Evolutionary conservation across 1,140 invertebrate species (phyloP), one percentile per base, ranked within the genome.

Genomic region (Drosophila busckii): DNA sequence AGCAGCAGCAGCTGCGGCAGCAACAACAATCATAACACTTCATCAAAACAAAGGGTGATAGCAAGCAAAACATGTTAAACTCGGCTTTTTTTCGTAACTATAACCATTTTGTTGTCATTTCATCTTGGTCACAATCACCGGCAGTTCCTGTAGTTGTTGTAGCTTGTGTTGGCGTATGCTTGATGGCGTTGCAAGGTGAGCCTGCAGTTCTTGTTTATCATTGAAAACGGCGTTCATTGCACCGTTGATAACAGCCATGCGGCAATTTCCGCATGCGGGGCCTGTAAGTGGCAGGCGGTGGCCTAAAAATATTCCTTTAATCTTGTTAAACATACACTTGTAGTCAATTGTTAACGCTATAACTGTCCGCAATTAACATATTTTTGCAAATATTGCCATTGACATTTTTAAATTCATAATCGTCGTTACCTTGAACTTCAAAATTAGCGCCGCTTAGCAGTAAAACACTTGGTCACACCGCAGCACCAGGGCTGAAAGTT

Each of bases 171-270:
- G 15, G n/a, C n/a, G n/a, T 31, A 20, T 25, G 7, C 25, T 29
- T 52, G 41, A 55, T 41, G 38, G 41, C 52, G 52, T 45, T 32
- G 64, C 65, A 45, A 46, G 70, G 38, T 48, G 49, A 19, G 26
- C 54, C 35, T 37, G 46, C 16, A 28, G 46, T 68, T 56, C 50
- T 70, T 41, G 41, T 53, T 66, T 44, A 9, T 34, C 61, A 55
- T 23, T 40, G 23, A 48, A 23, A 29, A 31, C 17, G 26, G 28
- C 63, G 75, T 75, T 78, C 69, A 68, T 78, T 78, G 73, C 58
- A 45, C 56, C 35, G 23, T 28, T 40, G 53, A 71, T 58, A 62
- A 71, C 37, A 45, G 45, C 49, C n/a, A 34, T 44, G 35, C 23
- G 17, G 15, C 25, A 12, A 19, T 34, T 52, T 61, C 44, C 45